Evolutionary conservation across 2,888 invertebrate species (phyloP), one percentile per base, ranked within the genome.

Genomic region (Drosophila meridiana): DNA sequence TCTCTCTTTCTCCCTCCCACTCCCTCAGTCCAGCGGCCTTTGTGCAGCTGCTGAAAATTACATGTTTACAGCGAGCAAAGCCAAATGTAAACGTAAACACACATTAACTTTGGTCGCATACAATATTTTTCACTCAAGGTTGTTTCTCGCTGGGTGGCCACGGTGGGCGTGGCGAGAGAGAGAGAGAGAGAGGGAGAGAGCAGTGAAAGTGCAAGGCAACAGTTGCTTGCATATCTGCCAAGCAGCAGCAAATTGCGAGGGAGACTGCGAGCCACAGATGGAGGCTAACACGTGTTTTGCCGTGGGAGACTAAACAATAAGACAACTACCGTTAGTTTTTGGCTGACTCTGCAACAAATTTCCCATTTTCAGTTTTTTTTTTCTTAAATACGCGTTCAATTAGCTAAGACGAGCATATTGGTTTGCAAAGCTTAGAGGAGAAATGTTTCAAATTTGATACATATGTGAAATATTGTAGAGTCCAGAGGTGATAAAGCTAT

Each of bases 61-160:
- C 85, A 91, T 89, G 90, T 85, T 91, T 87, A 83, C 89, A 73
- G 69, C 75, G 69, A 50, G 76, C 80, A 83, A 79, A 87, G 80
- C 76, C 87, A 87, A 89, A 89, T 81, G 83, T 76, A 90, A 90
- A 77, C 84, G 89, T 82, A 84, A 87, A 90, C 85, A 84, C 82
- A 78, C 84, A 90, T 88, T 90, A 88, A 88, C 87, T 89, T 84
- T 80, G 82, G 71, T 82, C 76, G 77, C 83, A 80, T 79, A 84
- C 89, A 88, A 90, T 85, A 90, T 88, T 88, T 90, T 83, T 78
- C 80, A 88, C 80, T 86, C 89, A 90, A 90, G 90, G 86, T 65
- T 88, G 73, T 65, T 6, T 20, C 65, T 28, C 26, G 30, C 38
- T 57, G 42, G 55, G 28, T 28, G 28, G 43, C 4, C 55, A 4